Conservation (phyloP, 2,797 vertebrate species). For the Bucorvus abyssinicus region DNA sequence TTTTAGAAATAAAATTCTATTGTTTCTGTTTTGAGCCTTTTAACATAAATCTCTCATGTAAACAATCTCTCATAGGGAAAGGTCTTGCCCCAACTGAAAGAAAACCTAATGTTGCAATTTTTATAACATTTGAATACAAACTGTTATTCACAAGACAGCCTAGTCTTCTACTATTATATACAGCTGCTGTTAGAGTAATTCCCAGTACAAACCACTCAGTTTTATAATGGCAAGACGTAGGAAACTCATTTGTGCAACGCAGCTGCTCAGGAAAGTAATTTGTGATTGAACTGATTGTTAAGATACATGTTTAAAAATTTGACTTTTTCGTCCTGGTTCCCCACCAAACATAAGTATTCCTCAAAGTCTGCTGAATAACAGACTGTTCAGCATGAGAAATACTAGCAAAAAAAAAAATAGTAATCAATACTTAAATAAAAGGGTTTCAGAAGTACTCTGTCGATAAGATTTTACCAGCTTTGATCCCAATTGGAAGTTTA, state of each 20-base stretch:
- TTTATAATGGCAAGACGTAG: background rate
- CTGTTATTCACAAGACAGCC: background rate
- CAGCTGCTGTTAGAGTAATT: background rate
- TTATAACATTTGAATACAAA: background rate
- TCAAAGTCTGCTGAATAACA: background rate
- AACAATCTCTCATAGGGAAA: background rate
- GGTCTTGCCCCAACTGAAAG: background rate
- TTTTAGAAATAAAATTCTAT: background rate
- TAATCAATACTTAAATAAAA: background rate
- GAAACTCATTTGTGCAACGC: background rate
- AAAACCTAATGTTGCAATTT: background rate
- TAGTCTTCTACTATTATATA: background rate
- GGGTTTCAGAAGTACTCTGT: background rate
- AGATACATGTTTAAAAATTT: background rate
- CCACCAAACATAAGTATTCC: background rate
- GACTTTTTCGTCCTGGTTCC: background rate
- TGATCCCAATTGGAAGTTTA: background rate
- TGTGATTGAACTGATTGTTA: background rate
- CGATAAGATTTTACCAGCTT: background rate
- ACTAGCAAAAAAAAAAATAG: background rate
- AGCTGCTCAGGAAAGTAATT: background rate
- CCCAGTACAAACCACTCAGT: background rate
- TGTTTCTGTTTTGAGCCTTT: rapidly evolving
- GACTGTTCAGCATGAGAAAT: background rate
- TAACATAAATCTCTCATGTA: background rate